Base-by-base conservation (phyloP, 2,797 vertebrate species). In the Pelodytes ibericus region DNA sequence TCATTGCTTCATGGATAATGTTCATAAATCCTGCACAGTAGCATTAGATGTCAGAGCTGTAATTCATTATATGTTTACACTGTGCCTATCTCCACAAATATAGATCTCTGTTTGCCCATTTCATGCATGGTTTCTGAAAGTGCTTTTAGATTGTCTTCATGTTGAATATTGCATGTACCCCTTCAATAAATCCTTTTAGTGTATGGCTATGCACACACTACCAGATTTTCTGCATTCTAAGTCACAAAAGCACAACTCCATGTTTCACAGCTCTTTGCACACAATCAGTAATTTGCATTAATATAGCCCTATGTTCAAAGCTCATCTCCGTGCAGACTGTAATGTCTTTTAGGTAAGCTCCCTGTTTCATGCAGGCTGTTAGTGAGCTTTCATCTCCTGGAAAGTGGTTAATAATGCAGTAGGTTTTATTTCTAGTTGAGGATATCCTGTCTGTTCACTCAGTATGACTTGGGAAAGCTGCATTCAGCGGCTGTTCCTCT, bases 371-470 rank as follows among this genome's bases (percentile, higher is more conserved):
- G 29, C 51, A 26, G 16, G 53, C 69, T 67, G 33, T 64, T n/a
- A 15, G 67, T 36, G 60, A 77, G 63, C 22, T n/a, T 36, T 67
- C 39, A 25, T 68, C 27, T 68, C 51, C 41, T 59, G 36, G 53
- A 61, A 25, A 36, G 56, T 68, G 44, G 56, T 79, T 73, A 79
- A 79, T 73, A 79, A 79, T 79, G 76, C 70, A 79, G 18, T 22
- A 73, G 71, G 44, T 62, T 68, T 68, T 62, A 63, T 68, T 79
- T 69, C 30, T 31, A 72, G 26, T 10, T 25, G 51, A 72, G 63
- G 76, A 73, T 79, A 68, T 73, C 70, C 70, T 79, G 76, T 68
- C 70, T 72, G 70, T 7, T 58, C 18, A 36, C 31, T 73, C 71
- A 29, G 56, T 57, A 56, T 68, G 70, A 59, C 62, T 26, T 64